Conservation (phyloP, 1,140 invertebrate genomes). For the Bombus affinis region DNA sequence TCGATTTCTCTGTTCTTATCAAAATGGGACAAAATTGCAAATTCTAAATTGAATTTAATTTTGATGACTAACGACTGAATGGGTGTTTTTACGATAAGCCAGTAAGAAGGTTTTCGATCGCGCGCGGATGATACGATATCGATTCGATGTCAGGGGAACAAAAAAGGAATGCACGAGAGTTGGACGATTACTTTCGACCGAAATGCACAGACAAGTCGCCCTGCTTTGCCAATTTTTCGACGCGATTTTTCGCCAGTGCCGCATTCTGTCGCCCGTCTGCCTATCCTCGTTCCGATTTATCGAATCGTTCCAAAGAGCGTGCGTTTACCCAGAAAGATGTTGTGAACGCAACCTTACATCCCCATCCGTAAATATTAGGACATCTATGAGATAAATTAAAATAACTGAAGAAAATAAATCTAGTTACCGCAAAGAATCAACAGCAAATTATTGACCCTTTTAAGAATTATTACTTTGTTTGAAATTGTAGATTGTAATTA, state of each 20-base stretch:
- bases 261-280: slow-evolving; percentile 9
- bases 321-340: background rate
- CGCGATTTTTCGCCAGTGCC: slow-evolving; percentile 28
- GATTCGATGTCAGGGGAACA: background rate
- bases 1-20: too few species aligned
- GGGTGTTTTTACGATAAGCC: background rate
- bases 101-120: background rate
- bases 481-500: too few species aligned
- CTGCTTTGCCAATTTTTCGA: slow-evolving; percentile 41
- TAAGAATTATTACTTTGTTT: background rate
- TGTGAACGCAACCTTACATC: background rate
- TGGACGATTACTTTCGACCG: slow-evolving; percentile 29
- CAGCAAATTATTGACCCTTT: background rate
- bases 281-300: background rate
- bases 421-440: too few species aligned
- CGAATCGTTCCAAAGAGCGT: background rate
- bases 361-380: background rate
- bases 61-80: background rate
- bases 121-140: slow-evolving; percentile 18
- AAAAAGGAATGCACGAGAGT: slow-evolving; percentile 2
- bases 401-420: background rate
- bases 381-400: background rate
- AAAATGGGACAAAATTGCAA: background rate
- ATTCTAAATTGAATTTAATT: slow-evolving; percentile 2
- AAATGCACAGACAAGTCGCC: background rate